phyloP scores from a whole-genome alignment of 1,140 invertebrate species.

The Magallana ariakensis region DNA sequence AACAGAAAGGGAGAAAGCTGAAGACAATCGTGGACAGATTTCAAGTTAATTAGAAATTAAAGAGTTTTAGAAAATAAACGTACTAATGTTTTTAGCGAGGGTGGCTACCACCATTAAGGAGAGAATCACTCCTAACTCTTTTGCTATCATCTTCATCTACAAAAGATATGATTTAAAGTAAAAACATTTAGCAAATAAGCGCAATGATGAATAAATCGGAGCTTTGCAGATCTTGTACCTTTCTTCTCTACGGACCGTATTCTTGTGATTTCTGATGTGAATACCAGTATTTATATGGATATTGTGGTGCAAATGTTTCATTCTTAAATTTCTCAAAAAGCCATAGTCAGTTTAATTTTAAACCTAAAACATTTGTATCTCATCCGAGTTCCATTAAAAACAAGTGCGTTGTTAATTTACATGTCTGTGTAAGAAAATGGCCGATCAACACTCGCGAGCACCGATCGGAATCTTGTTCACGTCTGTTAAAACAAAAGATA shows the following conservation, averaged over 20 bases:
- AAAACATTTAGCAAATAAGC: background rate
- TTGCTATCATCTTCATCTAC: constrained; percentile 1
- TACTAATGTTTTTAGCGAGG: background rate
- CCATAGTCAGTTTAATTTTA: background rate
- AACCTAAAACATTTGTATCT: background rate
- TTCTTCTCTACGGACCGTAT: background rate
- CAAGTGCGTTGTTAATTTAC: background rate
- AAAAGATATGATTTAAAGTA: background rate
- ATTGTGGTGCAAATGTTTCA: background rate
- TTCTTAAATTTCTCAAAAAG: too few relatives aligned
- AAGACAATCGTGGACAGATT: background rate
- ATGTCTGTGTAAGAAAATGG: background rate
- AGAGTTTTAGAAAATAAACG: background rate
- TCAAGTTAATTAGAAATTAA: too few relatives aligned
- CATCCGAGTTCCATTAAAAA: background rate
- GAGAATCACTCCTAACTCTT: background rate
- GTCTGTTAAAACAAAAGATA: background rate
- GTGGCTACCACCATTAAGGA: background rate
- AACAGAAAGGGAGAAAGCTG: background rate
- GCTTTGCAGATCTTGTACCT: background rate
- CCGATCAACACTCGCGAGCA: background rate
- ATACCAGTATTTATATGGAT: background rate
- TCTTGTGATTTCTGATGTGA: background rate
- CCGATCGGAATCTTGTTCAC: background rate
- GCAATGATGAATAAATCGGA: background rate